These are phyloP conservation scores for Nomada lathburiana DNA, from an alignment of 2,888 invertebrate genomes.

Conservation along the genomic window DNA sequence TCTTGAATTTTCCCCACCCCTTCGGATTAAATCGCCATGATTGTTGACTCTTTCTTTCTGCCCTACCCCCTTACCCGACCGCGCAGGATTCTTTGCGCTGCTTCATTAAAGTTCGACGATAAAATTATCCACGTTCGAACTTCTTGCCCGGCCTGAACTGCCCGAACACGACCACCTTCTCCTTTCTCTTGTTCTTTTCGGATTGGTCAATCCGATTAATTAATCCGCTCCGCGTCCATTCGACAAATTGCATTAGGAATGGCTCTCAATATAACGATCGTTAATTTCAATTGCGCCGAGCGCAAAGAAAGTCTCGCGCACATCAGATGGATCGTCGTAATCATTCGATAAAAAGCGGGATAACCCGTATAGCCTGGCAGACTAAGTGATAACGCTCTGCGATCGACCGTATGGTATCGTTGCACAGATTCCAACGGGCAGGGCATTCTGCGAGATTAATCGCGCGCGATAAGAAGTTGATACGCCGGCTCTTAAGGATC, in stretches of 20 bases:
- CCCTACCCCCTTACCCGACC: neutral
- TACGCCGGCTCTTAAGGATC: constrained; percentile 55
- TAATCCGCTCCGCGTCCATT: neutral
- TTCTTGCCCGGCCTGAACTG: neutral
- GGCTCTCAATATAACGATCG: too few species aligned
- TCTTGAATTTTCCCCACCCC: constrained; percentile 41
- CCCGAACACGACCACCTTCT: neutral
- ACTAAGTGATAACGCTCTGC: constrained; percentile 54
- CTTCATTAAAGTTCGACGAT: constrained; percentile 29
- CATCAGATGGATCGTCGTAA: constrained; percentile 22
- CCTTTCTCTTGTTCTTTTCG: too few species aligned
- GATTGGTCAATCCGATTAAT: neutral
- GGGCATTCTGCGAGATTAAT: constrained; percentile 60
- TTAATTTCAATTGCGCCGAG: neutral
- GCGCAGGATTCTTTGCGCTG: neutral
- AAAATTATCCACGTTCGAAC: constrained; percentile 8
- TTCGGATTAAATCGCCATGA: constrained; percentile 41
- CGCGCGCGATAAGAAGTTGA: constrained; percentile 64
- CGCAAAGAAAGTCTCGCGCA: neutral
- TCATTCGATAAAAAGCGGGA: constrained; percentile 8
- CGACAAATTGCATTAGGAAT: neutral
- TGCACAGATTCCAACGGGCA: constrained; percentile 8
- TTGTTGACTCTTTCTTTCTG: constrained; percentile 24
- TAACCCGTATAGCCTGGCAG: neutral
- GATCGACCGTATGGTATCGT: constrained; percentile 31